phyloP scores from a whole-genome alignment of 2,888 invertebrate genomes.

The Eristalinus aeneus region DNA sequence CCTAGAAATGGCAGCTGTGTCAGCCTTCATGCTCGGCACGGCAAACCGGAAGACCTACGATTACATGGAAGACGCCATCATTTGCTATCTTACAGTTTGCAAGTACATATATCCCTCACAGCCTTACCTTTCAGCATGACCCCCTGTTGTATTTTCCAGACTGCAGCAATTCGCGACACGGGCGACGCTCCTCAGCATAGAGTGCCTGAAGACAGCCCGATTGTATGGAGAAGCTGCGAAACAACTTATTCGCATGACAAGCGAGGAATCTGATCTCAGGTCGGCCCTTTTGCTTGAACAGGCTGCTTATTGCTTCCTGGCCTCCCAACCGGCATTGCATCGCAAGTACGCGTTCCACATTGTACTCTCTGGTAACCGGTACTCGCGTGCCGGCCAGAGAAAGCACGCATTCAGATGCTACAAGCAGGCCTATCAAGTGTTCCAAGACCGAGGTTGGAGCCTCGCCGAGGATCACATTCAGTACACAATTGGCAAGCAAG shows the following conservation, averaged over 20 bases:
- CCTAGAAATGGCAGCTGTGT: constrained; percentile 96
- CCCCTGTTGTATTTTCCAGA: constrained; percentile 80
- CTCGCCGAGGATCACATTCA: constrained; percentile 97
- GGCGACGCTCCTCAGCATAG: constrained; percentile 93
- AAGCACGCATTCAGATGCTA: constrained; percentile 96
- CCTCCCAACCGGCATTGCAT: constrained; percentile 85
- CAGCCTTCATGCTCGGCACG: constrained; percentile 94
- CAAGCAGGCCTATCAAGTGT: constrained; percentile 93
- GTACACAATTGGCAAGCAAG: constrained; percentile 95
- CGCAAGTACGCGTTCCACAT: constrained; percentile 98
- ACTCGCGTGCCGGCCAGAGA: constrained; percentile 94
- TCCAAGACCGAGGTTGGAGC: constrained; percentile 88
- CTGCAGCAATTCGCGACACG: constrained; percentile 95
- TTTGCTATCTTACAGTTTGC: constrained; percentile 94
- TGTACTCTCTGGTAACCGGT: constrained; percentile 97
- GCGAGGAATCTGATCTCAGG: constrained; percentile 97
- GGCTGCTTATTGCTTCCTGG: constrained; percentile 95
- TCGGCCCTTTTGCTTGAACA: constrained; percentile 97
- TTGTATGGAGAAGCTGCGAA: constrained; percentile 96
- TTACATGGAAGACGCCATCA: constrained; percentile 97
- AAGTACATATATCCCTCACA: constrained; percentile 82
- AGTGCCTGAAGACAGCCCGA: constrained; percentile 90
- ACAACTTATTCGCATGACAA: constrained; percentile 96
- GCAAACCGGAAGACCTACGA: constrained; percentile 89
- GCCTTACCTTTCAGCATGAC: background rate